Evolutionary conservation across 2,888 invertebrate genomes (phyloP), one percentile per base, ranked within the genome.

Genomic region (Linyphia triangularis): DNA sequence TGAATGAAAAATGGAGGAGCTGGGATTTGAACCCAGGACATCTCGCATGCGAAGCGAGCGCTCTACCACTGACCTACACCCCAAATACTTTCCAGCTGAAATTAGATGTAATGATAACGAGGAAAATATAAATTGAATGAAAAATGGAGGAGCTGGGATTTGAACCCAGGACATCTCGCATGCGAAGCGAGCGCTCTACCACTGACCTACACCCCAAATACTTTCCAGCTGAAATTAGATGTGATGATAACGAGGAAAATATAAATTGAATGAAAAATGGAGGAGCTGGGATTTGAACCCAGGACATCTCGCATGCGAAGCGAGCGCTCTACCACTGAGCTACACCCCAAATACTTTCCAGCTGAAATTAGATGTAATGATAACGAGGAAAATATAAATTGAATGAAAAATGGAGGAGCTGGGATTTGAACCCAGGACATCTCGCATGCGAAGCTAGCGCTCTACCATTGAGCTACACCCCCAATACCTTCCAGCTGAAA

Each of bases 41-140:
- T 57, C 73, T 73, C 73, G 51, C 73, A 73, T 73, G 30, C 73
- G 73, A 73, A 73, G 57, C 73, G 73, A 73, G 57, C 57, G 73
- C 73, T 73, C 73, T 73, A 73, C 57, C 51, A 10, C 73, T 73
- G 51, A 59, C 19, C 59, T 59, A 59, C 59, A 59, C 59, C 59
- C 59, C 59, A n/a, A n/a, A n/a, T n/a, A n/a, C n/a, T n/a, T n/a
- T n/a, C n/a, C n/a, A n/a, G n/a, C n/a, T n/a, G n/a, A n/a, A n/a
- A n/a, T n/a, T n/a, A n/a, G n/a, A n/a, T n/a, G n/a, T n/a, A n/a
- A n/a, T n/a, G n/a, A n/a, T n/a, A n/a, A n/a, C n/a, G n/a, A n/a
- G n/a, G n/a, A n/a, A n/a, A n/a, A n/a, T n/a, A n/a, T n/a, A n/a
- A n/a, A n/a, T n/a, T n/a, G n/a, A n/a, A n/a, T n/a, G n/a, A n/a